Evolutionary conservation across 2,888 invertebrate species (phyloP), one percentile per base, ranked within the genome.

Genomic region (Agrotis exclamationis): DNA sequence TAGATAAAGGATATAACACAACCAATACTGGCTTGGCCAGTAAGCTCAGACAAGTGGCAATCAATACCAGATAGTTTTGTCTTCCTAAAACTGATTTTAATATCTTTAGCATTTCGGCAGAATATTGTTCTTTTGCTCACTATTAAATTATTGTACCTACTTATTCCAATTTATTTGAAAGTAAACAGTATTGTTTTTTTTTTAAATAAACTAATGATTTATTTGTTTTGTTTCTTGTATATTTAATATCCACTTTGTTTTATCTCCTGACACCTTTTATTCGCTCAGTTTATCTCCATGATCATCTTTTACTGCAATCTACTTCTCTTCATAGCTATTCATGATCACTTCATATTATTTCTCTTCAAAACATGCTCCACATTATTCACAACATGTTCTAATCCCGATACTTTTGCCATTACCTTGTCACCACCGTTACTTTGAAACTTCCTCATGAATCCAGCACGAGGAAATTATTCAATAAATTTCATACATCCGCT

Each of bases 401-500:
- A 9, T 54, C 13, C 6, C 14, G 3, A 69, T 51, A 69, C 14
- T 44, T 47, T 76, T 58, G 11, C 47, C 14, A 44, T 76, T 51
- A 76, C 16, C 24, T 20, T 50, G 47, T 58, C 53, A 9, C 24
- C 50, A 39, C n/a, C 11, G 7, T 22, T 22, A 22, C 39, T 50
- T 57, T 39, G 7, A 78, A 57, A 62, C 57, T 51, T 57, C 0
- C 44, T 48, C 50, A 79, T 72, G 78, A 71, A 78, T 71, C 72
- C 22, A 71, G 45, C 44, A 14, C 1, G 18, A 54, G 58, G 22
- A 79, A 64, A 62, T 74, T 62, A 62, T 80, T 66, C 22, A 76
- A 76, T 65, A 64, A 48, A 62, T 68, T 58, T 28, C 47, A 13
- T 56, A 48, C 76, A 76, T 63, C 76, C 44, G 50, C 58, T 80